These are phyloP conservation scores for Amblyraja radiata DNA, from an alignment of 2,797 vertebrate species.

Conservation along the genomic window DNA sequence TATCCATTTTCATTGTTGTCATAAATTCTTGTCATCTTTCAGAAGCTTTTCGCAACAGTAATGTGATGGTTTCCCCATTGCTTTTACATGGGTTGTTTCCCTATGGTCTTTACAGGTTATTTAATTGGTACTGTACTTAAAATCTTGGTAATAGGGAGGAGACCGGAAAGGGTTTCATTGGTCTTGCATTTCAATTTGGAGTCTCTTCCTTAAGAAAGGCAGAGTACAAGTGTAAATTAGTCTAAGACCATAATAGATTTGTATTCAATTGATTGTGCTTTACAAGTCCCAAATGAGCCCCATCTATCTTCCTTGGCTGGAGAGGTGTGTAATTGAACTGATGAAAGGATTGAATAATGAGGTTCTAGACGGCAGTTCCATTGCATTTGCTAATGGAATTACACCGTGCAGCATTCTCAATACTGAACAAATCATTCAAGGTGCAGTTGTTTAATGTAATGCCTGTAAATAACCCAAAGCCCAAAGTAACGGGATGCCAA, in stretches of 20 bases:
- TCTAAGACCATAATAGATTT: constrained; percentile 61
- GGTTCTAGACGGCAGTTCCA: constrained; percentile 51
- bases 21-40: neutral
- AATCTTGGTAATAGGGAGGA: constrained; percentile 45
- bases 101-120: constrained; percentile 42
- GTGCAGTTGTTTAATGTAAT: constrained; percentile 63
- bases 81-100: neutral
- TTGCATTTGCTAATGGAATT: constrained; percentile 37
- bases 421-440: constrained; percentile 57
- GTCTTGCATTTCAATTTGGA: constrained; percentile 56
- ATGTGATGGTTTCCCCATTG: constrained; percentile 37
- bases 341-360: constrained; percentile 69
- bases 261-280: constrained; percentile 61
- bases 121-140: constrained; percentile 57
- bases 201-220: constrained; percentile 53
- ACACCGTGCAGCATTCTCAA: constrained; percentile 44
- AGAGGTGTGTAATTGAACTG: constrained; percentile 71
- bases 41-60: too few species aligned
- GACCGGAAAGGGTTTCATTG: constrained; percentile 53
- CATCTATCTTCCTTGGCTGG: constrained; percentile 69
- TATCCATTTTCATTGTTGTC: neutral
- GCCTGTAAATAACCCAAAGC: constrained; percentile 55
- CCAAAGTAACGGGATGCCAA: constrained; percentile 40
- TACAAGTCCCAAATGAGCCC: constrained; percentile 68
- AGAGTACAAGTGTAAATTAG: constrained; percentile 69